phyloP scores from a whole-genome alignment of 2,888 invertebrate species.

The Notocelia uddmanniana region DNA sequence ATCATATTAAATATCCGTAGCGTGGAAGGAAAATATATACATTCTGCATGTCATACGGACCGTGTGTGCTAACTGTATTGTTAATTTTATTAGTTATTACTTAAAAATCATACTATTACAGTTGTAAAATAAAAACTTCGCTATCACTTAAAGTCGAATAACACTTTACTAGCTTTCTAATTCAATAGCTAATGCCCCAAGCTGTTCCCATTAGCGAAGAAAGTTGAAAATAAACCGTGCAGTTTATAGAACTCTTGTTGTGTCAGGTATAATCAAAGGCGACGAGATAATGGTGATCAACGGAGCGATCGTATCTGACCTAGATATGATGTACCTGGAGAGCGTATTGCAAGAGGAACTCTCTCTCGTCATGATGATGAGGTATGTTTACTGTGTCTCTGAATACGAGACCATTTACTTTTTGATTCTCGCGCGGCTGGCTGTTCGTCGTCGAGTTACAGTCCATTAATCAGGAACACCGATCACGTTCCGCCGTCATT shows the following conservation, averaged over 20 bases:
- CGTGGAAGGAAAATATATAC: neutral
- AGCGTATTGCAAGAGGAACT: conserved; percentile 97
- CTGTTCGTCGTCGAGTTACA: conserved; percentile 41
- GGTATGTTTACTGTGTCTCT: conserved; percentile 76
- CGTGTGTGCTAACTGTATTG: no score
- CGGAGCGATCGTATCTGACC: conserved; percentile 98
- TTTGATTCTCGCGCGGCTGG: conserved; percentile 36
- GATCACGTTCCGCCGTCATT: conserved; percentile 28
- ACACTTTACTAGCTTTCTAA: no score
- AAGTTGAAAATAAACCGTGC: conserved; percentile 61
- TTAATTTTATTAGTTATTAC: no score
- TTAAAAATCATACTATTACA: neutral
- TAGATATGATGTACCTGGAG: conserved; percentile 99
- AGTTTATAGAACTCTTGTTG: conserved; percentile 67
- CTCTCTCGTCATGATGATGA: conserved; percentile 98
- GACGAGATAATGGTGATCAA: conserved; percentile 99
- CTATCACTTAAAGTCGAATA: neutral
- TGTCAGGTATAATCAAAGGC: conserved; percentile 96
- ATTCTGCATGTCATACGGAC: neutral
- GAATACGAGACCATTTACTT: conserved; percentile 39
- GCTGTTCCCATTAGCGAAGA: neutral
- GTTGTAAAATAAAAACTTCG: neutral
- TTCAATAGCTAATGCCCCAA: neutral
- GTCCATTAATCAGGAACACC: conserved; percentile 43
- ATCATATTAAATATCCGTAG: neutral